phyloP scores from a whole-genome alignment of 2,113 vertebrate species.

The Gopherus flavomarginatus region DNA sequence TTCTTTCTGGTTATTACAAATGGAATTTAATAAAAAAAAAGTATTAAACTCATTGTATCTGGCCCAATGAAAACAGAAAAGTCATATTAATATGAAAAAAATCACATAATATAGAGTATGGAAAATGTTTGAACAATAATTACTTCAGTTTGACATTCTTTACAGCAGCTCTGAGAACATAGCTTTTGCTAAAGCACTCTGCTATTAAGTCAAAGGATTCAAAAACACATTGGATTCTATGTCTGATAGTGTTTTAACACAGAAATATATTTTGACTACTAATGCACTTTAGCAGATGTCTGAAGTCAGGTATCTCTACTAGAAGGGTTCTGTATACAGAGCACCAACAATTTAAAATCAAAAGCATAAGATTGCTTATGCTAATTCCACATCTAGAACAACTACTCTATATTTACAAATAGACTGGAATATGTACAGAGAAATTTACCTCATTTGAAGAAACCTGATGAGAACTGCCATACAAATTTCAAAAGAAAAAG shows the following conservation, averaged over 20 bases:
- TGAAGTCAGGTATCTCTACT: neutral
- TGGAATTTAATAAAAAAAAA: constrained; percentile 71
- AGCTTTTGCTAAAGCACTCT: neutral
- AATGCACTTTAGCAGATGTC: neutral
- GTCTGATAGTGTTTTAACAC: neutral
- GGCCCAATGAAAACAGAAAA: constrained; percentile 64
- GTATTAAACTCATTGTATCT: constrained; percentile 54
- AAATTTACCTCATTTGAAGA: too few species aligned
- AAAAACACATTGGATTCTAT: neutral
- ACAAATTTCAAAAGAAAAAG: neutral
- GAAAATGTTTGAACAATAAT: constrained; percentile 41
- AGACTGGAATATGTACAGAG: neutral
- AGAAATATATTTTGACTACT: neutral
- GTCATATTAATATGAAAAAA: constrained; percentile 47
- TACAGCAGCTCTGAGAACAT: neutral
- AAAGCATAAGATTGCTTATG: neutral
- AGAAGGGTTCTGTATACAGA: neutral
- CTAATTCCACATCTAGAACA: neutral
- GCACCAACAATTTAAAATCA: neutral
- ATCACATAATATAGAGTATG: neutral
- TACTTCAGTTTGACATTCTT: constrained; percentile 19
- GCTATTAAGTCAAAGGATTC: constrained; percentile 2
- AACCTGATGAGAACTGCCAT: neutral
- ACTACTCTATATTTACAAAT: neutral
- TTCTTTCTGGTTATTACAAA: constrained; percentile 68